Percentiles rank a stretch among this genome's conserved stretches.
These are phyloP conservation scores for Larimichthys polyactis DNA, from an alignment of 2,113 vertebrate species.

Conservation along the genomic window DNA sequence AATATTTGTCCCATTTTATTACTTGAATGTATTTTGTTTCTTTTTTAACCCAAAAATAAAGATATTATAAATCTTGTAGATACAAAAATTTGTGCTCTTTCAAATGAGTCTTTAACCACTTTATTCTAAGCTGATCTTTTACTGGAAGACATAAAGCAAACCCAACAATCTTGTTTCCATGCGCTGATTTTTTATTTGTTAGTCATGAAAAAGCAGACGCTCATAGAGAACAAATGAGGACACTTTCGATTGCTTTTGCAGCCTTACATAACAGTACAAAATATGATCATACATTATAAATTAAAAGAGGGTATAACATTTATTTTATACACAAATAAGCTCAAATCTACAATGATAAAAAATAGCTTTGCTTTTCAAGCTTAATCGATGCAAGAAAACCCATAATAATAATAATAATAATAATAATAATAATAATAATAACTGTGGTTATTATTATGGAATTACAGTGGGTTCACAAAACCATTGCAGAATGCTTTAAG, in stretches of 20 bases:
- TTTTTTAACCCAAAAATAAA: not conserved
- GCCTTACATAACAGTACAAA: slow-evolving; percentile 63
- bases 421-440: slow-evolving; percentile 18
- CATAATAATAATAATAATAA: slow-evolving; percentile 30
- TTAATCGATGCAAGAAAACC: slow-evolving; percentile 26
- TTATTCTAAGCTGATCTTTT: not conserved
- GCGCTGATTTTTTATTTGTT: slow-evolving; percentile 69
- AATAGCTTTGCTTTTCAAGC: slow-evolving; percentile 65
- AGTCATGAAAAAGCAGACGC: slow-evolving; percentile 54
- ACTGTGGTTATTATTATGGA: not conserved
- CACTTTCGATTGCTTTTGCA: slow-evolving; percentile 47
- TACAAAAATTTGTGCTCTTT: not conserved
- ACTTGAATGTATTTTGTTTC: not conserved
- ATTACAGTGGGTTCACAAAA: slow-evolving; percentile 30
- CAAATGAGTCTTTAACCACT: not conserved
- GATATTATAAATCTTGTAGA: not conserved
- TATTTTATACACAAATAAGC: slow-evolving; percentile 55
- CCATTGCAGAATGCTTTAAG: slow-evolving; percentile 52
- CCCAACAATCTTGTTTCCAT: slow-evolving; percentile 45
- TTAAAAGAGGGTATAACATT: slow-evolving; percentile 40
- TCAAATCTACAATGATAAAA: slow-evolving; percentile 53
- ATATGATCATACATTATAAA: slow-evolving; percentile 63
- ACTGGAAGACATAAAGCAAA: not conserved
- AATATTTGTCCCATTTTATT: not conserved
- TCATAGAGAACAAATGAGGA: slow-evolving; percentile 48